Base-by-base conservation (phyloP, 2,888 invertebrate genomes). In the Ephialtes manifestator region DNA sequence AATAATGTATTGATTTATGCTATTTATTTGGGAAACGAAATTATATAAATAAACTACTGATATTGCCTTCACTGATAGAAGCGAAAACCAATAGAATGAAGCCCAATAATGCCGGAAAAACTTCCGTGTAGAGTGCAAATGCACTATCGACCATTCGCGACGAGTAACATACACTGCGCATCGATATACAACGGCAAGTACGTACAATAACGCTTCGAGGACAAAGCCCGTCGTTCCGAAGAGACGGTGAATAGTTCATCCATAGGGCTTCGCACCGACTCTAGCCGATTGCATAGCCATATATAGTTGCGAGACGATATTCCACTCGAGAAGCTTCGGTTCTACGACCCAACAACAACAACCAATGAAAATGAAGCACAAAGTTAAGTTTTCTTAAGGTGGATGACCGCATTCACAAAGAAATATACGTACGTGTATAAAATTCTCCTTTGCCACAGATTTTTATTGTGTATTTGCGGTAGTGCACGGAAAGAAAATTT, bases 241-340 rank as follows among this genome's bases (percentile, higher is more conserved):
- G 63, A 83, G 77, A 81, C 74, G 68, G 58, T 58, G 81, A 82
- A 88, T 88, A 89, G 86, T 89, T 88, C 72, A 65, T 81, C 65
- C 65, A 83, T 86, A 87, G 75, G 90, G 88, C 87, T 88, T 89
- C 90, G 70, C 77, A 74, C 68, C 28, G 39, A 18, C 48, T 65
- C 63, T 51, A 51, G 53, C n/a, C 28, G 51, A 58, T 67, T 43
- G 24, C 11, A 39, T 39, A 65, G 65, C 80, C 76, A 83, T 77
- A 85, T 85, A 85, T 60, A 80, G 85, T 63, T 84, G 55, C 70
- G 76, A 84, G 80, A 87, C 77, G 67, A 51, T 79, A 46, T 83
- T 79, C 60, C 78, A 79, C 60, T 24, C 53, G 72, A 77, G 78
- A 81, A 65, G 58, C 78, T 51, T 31, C 53, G 77, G 77, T 81